These are phyloP conservation scores for Cardiocondyla obscurior DNA, from an alignment of 1,140 invertebrate species.

Conservation along the genomic window DNA sequence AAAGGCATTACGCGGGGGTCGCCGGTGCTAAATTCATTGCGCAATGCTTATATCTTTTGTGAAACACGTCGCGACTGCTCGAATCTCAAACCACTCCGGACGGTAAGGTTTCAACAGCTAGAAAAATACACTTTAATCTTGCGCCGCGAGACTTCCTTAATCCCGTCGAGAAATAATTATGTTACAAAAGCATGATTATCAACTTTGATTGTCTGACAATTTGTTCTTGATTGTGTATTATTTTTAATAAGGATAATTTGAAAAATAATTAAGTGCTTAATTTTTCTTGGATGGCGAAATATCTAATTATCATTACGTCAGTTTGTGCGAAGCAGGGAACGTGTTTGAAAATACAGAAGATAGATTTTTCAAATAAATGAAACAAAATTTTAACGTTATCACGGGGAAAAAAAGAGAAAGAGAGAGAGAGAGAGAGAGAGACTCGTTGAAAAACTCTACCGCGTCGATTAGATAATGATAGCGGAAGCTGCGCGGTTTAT, in stretches of 20 bases:
- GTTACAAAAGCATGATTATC: not conserved
- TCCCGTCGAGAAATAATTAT: not conserved
- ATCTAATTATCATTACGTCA: too few species aligned
- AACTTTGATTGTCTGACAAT: not conserved
- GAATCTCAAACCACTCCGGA: not conserved
- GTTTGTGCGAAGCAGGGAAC: too few species aligned
- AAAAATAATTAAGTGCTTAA: too few species aligned
- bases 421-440: too few species aligned
- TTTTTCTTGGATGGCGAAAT: too few species aligned
- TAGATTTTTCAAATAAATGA: too few species aligned
- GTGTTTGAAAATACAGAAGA: too few species aligned
- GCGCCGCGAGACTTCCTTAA: not conserved
- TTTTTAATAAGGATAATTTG: not conserved
- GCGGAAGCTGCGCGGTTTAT: slow-evolving; percentile 57
- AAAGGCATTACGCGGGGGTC: slow-evolving; percentile 24
- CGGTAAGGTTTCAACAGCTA: not conserved
- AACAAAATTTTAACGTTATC: too few species aligned
- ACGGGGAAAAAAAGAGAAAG: too few species aligned
- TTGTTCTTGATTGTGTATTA: not conserved
- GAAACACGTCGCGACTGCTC: not conserved
- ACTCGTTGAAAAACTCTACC: too few species aligned
- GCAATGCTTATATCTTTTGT: slow-evolving; percentile 43
- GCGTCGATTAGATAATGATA: not conserved
- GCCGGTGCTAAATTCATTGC: slow-evolving; percentile 37
- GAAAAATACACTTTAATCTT: not conserved